Conservation (phyloP, 1,140 invertebrate genomes). For the Antheraea mylitta region DNA sequence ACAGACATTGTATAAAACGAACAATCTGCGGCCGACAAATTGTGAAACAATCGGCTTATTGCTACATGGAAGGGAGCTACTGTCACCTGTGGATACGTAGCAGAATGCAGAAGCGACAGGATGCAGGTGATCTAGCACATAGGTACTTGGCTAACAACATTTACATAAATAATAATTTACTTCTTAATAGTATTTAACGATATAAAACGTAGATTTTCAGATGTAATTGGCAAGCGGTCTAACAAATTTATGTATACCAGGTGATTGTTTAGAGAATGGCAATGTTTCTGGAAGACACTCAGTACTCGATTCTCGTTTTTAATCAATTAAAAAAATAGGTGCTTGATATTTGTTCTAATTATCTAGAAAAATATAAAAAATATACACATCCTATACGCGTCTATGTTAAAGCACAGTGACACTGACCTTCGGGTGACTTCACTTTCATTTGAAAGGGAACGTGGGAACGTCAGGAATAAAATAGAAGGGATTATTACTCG, state of each 20-base stretch:
- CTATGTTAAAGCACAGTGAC: too few species aligned
- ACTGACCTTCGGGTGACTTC: too few species aligned
- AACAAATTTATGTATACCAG: not conserved
- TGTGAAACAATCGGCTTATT: conserved; percentile 90
- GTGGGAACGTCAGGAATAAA: too few species aligned
- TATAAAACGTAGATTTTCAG: not conserved
- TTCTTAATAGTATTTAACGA: not conserved
- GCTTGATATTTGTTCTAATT: too few species aligned
- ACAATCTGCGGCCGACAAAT: conserved; percentile 86
- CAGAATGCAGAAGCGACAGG: conserved; percentile 76
- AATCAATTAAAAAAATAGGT: too few species aligned
- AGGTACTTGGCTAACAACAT: conserved; percentile 63
- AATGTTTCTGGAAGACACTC: too few species aligned
- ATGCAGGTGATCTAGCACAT: conserved; percentile 71
- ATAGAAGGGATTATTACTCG: too few species aligned
- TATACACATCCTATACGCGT: too few species aligned
- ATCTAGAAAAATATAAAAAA: too few species aligned
- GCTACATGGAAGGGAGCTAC: conserved; percentile 88
- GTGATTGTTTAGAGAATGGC: too few species aligned
- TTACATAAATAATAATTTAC: conserved; percentile 26
- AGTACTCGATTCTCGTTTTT: too few species aligned
- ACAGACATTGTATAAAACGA: conserved; percentile 86
- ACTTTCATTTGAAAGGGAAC: too few species aligned
- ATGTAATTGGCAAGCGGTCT: not conserved
- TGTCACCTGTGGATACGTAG: conserved; percentile 87